phyloP scores from a whole-genome alignment of 2,113 vertebrate genomes.

The Hoplias malabaricus region DNA sequence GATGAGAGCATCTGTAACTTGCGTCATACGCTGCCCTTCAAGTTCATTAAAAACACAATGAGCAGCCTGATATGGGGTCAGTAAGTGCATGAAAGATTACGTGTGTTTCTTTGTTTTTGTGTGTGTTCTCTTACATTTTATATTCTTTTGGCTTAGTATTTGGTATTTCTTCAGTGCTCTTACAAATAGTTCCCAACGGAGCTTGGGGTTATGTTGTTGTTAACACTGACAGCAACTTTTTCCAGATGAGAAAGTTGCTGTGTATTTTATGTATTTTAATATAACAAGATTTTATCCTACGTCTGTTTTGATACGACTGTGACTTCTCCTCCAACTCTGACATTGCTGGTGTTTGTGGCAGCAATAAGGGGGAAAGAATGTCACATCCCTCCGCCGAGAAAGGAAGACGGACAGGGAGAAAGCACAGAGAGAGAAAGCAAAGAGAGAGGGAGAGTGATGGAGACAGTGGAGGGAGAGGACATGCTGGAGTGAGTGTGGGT shows the following conservation, averaged over 20 bases:
- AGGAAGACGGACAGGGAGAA: background rate
- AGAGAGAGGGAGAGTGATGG: background rate
- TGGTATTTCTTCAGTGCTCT: no score
- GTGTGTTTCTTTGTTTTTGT: background rate
- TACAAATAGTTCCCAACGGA: no score
- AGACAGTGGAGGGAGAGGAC: background rate
- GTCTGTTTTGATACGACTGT: background rate
- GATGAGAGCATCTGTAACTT: background rate
- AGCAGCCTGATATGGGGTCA: conserved; percentile 4
- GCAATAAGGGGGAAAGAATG: background rate
- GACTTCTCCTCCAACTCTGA: background rate
- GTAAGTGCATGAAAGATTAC: background rate
- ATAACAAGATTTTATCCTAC: no score
- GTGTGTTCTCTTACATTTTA: background rate
- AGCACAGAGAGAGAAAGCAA: background rate
- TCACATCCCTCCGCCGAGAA: background rate
- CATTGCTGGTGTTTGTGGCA: background rate
- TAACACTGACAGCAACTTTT: no score
- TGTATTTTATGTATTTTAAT: no score
- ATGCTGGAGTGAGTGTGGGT: conserved; percentile 39
- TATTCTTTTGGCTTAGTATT: no score
- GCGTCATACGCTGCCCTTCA: conserved; percentile 7
- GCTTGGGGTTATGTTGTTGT: no score
- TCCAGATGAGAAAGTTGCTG: no score
- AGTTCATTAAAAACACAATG: background rate